Evolutionary conservation across 2,113 vertebrate genomes (phyloP).

Genomic region (Solea solea): DNA sequence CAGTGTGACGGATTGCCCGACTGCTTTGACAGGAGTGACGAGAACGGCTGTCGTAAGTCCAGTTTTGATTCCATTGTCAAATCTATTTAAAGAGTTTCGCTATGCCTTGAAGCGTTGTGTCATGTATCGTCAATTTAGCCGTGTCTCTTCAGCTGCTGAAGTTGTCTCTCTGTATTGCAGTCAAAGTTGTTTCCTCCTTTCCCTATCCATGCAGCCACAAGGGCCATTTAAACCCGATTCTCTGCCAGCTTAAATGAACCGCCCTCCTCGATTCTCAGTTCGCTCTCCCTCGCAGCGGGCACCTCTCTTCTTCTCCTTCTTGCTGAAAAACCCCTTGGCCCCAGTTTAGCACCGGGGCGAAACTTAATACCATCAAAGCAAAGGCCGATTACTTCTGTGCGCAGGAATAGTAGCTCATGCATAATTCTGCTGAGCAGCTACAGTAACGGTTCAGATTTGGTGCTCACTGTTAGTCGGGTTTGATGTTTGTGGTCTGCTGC

Average conservation of each 20-base stretch:
- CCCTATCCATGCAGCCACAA: conserved; percentile 27
- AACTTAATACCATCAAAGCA: conserved; percentile 69
- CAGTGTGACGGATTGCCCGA: conserved; percentile 92
- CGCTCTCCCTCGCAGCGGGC: background rate
- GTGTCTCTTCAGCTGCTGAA: conserved; percentile 30
- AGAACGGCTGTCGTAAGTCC: conserved; percentile 95
- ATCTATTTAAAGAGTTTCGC: background rate
- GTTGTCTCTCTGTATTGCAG: background rate
- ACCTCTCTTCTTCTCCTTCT: background rate
- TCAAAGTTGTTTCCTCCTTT: conserved; percentile 5
- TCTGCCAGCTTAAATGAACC: conserved; percentile 46
- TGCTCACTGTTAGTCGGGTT: conserved; percentile 60
- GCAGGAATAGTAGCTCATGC: conserved; percentile 37
- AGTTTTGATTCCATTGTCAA: conserved; percentile 10
- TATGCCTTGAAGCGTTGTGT: conserved; percentile 2
- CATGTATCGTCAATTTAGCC: conserved; percentile 15
- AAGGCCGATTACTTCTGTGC: conserved; percentile 46
- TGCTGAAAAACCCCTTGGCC: conserved; percentile 20
- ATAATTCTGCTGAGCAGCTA: conserved; percentile 63
- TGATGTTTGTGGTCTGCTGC: conserved; percentile 62
- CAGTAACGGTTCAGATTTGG: conserved; percentile 61
- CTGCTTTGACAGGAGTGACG: conserved; percentile 95
- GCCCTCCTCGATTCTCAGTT: conserved; percentile 15
- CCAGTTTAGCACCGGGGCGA: conserved; percentile 51
- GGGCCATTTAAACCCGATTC: conserved; percentile 43